phyloP scores from a whole-genome alignment of 1,140 invertebrate species.

The Drosophila santomea region DNA sequence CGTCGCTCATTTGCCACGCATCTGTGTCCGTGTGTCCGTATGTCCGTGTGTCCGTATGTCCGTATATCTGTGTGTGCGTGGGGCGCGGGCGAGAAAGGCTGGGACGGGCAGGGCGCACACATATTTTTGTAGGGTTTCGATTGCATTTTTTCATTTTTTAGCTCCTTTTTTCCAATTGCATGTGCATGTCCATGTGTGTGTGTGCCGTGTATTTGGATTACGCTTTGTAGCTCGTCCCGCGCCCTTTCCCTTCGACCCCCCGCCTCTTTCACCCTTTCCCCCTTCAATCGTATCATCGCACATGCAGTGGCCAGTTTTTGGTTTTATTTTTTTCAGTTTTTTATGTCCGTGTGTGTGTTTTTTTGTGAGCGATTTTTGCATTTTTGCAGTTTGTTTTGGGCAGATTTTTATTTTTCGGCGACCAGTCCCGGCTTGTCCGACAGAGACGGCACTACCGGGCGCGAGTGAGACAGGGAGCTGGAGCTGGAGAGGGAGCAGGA shows the following conservation, averaged over 20 bases:
- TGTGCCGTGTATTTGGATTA: constrained; percentile 64
- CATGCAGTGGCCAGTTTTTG: constrained; percentile 35
- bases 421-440: constrained; percentile 51
- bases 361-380: constrained; percentile 53
- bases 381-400: constrained; percentile 71
- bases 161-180: constrained; percentile 30
- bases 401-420: constrained; percentile 83
- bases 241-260: constrained; percentile 4
- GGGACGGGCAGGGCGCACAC: constrained; percentile 55
- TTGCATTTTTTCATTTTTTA: constrained; percentile 60
- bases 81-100: neutral
- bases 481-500: neutral
- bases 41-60: neutral
- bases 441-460: constrained; percentile 21
- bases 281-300: neutral
- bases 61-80: neutral
- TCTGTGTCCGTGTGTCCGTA: constrained; percentile 15
- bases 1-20: constrained; percentile 74
- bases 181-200: constrained; percentile 12
- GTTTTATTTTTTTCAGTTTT: constrained; percentile 14
- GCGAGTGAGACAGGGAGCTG: neutral
- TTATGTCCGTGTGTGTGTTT: constrained; percentile 30
- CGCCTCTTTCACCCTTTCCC: neutral
- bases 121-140: constrained; percentile 81
- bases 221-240: constrained; percentile 61